Conservation (phyloP, 2,113 vertebrate genomes). For the Dolichallabes microphthalmus region DNA sequence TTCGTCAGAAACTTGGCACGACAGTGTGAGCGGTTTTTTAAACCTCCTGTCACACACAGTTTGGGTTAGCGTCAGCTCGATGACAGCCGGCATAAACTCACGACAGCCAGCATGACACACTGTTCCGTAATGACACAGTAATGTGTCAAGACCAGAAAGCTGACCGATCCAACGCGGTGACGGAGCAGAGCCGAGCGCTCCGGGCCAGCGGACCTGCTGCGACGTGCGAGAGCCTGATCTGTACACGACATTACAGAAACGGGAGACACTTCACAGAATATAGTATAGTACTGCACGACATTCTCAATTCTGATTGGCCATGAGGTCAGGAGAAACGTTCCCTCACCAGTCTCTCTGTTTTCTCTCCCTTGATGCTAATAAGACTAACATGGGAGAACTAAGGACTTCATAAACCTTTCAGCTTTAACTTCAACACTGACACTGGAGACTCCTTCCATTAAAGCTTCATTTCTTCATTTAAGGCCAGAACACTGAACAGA, state of each 20-base stretch:
- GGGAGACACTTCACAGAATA: not conserved
- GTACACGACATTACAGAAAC: not conserved
- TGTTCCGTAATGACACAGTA: constrained; percentile 42
- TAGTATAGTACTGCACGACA: too few relatives aligned
- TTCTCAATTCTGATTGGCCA: not conserved
- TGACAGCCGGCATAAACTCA: constrained; percentile 51
- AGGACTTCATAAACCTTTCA: too few relatives aligned
- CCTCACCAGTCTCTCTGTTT: too few relatives aligned
- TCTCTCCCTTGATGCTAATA: too few relatives aligned
- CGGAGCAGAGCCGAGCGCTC: not conserved
- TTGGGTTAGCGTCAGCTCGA: constrained; percentile 38
- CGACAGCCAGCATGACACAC: constrained; percentile 42
- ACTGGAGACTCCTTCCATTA: too few relatives aligned
- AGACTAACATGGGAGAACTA: too few relatives aligned
- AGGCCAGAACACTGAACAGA: too few relatives aligned
- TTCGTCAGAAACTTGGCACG: constrained; percentile 43
- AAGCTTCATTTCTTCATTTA: too few relatives aligned
- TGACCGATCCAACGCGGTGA: constrained; percentile 19
- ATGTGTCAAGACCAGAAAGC: constrained; percentile 44
- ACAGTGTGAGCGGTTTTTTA: constrained; percentile 34
- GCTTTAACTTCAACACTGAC: too few relatives aligned
- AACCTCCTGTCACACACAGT: constrained; percentile 44
- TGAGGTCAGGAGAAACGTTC: not conserved
- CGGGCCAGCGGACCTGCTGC: constrained; percentile 17
- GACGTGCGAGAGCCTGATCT: not conserved